phyloP scores from a whole-genome alignment of 2,113 vertebrate genomes.

The Verasper variegatus region DNA sequence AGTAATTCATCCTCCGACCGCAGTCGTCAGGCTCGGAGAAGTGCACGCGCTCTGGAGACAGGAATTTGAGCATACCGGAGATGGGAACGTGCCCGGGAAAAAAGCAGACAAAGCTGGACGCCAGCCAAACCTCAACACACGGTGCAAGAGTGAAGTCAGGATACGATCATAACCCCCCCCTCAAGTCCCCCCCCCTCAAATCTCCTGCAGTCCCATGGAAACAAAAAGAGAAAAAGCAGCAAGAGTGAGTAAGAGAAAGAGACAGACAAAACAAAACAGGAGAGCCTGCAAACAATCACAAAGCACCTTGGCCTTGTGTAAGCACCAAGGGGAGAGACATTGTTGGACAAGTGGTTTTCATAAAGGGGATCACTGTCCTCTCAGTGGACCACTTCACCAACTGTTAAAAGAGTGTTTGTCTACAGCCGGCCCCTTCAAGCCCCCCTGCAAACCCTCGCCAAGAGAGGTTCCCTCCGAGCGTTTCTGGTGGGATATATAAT shows the following conservation, averaged over 20 bases:
- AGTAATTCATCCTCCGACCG: slow-evolving; percentile 71
- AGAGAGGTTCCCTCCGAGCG: slow-evolving; percentile 58
- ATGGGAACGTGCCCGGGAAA: slow-evolving; percentile 73
- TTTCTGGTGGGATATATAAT: slow-evolving; percentile 51
- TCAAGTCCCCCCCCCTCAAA: slow-evolving; percentile 26
- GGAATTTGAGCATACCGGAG: slow-evolving; percentile 65
- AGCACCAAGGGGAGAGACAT: slow-evolving; percentile 51
- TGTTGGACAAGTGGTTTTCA: slow-evolving; percentile 76
- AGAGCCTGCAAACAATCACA: slow-evolving; percentile 72
- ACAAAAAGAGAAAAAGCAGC: slow-evolving; percentile 24
- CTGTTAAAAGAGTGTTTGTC: slow-evolving; percentile 76
- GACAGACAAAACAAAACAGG: slow-evolving; percentile 64
- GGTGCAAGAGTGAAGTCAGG: slow-evolving; percentile 59
- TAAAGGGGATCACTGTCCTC: slow-evolving; percentile 76
- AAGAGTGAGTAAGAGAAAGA: slow-evolving; percentile 34
- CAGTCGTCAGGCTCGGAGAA: slow-evolving; percentile 64
- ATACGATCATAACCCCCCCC: slow-evolving; percentile 56
- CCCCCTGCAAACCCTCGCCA: slow-evolving; percentile 47
- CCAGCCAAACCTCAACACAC: slow-evolving; percentile 72
- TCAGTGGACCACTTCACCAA: slow-evolving; percentile 75
- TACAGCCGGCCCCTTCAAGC: slow-evolving; percentile 51
- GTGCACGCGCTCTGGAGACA: slow-evolving; percentile 69
- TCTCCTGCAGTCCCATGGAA: slow-evolving; percentile 45
- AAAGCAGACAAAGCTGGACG: slow-evolving; percentile 76
- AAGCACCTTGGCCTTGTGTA: slow-evolving; percentile 66